phyloP scores from a whole-genome alignment of 2,888 invertebrate genomes.

The Clunio marinus region DNA sequence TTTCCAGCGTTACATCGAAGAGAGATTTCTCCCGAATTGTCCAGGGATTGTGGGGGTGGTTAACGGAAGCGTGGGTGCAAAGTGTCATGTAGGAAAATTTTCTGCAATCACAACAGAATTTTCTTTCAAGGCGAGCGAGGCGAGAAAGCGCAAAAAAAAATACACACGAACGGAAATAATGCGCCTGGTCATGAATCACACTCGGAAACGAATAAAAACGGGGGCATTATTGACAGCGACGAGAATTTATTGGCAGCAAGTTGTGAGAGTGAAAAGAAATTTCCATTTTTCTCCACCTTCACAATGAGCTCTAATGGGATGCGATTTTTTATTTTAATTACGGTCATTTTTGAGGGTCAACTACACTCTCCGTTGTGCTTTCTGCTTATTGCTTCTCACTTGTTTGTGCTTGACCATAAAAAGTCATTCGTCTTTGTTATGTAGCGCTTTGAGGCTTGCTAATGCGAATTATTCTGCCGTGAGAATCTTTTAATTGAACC shows the following conservation, averaged over 20 bases:
- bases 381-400: background rate
- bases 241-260: conserved; percentile 24
- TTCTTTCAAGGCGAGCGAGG: conserved; percentile 6
- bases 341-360: conserved; percentile 32
- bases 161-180: no score
- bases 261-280: conserved; percentile 22
- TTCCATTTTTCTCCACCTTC: conserved; percentile 14
- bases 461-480: background rate
- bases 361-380: background rate
- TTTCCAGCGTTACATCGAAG: background rate
- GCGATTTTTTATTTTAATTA: conserved; percentile 36
- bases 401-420: conserved; percentile 17
- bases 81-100: conserved; percentile 7
- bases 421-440: conserved; percentile 27
- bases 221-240: conserved; percentile 33
- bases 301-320: conserved; percentile 23
- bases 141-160: background rate
- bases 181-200: conserved; percentile 33
- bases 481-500: conserved; percentile 36
- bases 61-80: background rate
- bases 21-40: background rate
- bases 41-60: background rate
- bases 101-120: conserved; percentile 35
- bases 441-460: background rate
- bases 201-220: background rate